Base-by-base conservation (phyloP, 2,113 vertebrate genomes). In the Micronycteris hirsuta region DNA sequence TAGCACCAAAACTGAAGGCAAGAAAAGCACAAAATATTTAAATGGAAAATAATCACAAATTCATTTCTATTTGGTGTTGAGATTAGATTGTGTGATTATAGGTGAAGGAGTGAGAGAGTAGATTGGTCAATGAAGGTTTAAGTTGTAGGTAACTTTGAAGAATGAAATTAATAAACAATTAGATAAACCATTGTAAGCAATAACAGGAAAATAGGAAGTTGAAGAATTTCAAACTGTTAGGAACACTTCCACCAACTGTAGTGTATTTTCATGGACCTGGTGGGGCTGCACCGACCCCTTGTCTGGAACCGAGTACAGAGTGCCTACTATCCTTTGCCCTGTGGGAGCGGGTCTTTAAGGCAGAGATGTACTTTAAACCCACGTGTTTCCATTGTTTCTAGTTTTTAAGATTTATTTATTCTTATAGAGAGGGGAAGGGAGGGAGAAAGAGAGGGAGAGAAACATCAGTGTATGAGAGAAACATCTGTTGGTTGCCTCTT, bases 81-180 rank as follows among this genome's bases (percentile, higher is more conserved):
- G 92, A 70, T 93, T 73, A 87, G 24, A 74, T 74, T 89, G 41
- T 93, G 33, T 94, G 43, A 56, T 71, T 80, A 28, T 74, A 31
- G 47, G 82, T 63, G 33, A 83, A 73, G 68, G 47, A 56, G 8
- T 86, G 7, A 89, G 65, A 82, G 61, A 56, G 2, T 38, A 65
- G 26, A 71, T 94, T 92, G 94, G 33, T 94, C 73, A 89, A 0
- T 89, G 52, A 83, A 92, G 33, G n/a, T 89, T 86, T 81, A 82
- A 93, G 17, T 58, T 96, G 7, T 85, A 83, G 5, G 3, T 45
- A 80, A 89, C 49, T 68, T 80, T 89, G 43, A 95, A 78, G n/a
- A 61, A 63, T 73, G 56, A 81, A 90, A 78, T 13, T 38, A 58
- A 36, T 49, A 67, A 84, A 58, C 36, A 87, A 73, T 58, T 83